Evolutionary conservation across 2,888 invertebrate genomes (phyloP).

Genomic region (Cyrtodaria siliqua): DNA sequence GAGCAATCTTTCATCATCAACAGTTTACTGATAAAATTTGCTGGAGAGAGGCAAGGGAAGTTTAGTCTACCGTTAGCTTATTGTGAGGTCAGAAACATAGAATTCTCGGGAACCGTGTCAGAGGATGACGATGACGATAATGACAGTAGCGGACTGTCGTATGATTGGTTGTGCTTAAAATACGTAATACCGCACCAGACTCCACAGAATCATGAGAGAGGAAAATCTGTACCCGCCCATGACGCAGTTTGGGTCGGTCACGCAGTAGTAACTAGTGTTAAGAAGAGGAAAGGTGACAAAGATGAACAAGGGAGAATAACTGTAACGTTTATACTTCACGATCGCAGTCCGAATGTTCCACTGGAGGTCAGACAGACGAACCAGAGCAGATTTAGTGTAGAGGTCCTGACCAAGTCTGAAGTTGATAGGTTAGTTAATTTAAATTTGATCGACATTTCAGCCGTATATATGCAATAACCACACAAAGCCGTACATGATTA

Average conservation of each 20-base stretch:
- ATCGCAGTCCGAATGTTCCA: constrained; percentile 6
- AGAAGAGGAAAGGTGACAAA: constrained; percentile 5
- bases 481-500: no score
- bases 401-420: constrained; percentile 22
- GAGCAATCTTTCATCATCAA: constrained; percentile 64
- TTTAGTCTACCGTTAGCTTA: constrained; percentile 55
- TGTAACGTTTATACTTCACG: background rate
- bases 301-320: background rate
- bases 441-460: no score
- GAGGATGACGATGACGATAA: constrained; percentile 45
- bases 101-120: constrained; percentile 52
- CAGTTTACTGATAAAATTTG: constrained; percentile 62
- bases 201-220: background rate
- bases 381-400: constrained; percentile 12
- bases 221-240: background rate
- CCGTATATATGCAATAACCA: no score
- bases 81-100: constrained; percentile 67
- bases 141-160: background rate
- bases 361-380: background rate
- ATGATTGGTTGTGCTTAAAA: constrained; percentile 46
- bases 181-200: background rate
- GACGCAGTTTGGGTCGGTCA: constrained; percentile 38
- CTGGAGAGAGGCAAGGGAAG: constrained; percentile 43
- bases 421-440: constrained; percentile 36
- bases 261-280: constrained; percentile 31